These are phyloP conservation scores for Eidolon dupreanum DNA, from an alignment of 2,797 vertebrate genomes.

Conservation along the genomic window DNA sequence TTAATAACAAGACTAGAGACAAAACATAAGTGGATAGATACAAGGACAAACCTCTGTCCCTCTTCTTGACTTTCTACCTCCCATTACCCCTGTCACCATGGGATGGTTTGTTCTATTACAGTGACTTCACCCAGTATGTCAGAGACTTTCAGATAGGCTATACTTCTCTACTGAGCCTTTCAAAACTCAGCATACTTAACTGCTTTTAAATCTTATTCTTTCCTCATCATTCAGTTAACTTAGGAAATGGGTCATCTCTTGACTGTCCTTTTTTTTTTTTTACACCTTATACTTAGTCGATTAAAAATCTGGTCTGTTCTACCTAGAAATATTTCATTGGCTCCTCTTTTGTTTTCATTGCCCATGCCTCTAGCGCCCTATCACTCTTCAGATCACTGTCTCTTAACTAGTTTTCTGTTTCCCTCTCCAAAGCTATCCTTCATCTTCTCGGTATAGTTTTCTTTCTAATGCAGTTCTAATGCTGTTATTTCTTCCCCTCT, in stretches of 20 bases:
- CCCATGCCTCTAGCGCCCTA: neutral
- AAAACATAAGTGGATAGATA: neutral
- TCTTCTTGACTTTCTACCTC: neutral
- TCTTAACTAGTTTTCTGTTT: neutral
- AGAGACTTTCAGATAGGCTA: neutral
- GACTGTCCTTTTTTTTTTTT: neutral
- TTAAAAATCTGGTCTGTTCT: neutral
- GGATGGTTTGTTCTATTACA: neutral
- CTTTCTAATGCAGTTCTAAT: neutral
- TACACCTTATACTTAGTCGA: neutral
- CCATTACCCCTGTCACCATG: neutral
- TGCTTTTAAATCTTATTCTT: neutral
- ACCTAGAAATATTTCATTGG: neutral
- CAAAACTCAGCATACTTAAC: slow-evolving; percentile 6
- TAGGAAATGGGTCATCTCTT: neutral
- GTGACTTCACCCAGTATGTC: neutral
- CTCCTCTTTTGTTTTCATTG: neutral
- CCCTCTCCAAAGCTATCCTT: neutral
- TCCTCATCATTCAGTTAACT: neutral
- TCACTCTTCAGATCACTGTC: neutral
- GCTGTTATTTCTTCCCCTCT: neutral
- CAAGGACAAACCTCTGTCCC: neutral
- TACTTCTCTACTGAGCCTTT: neutral
- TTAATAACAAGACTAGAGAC: slow-evolving; percentile 28
- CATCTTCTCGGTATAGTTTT: neutral